Conservation (phyloP, 1,140 invertebrate genomes). For the Halesus radiatus region DNA sequence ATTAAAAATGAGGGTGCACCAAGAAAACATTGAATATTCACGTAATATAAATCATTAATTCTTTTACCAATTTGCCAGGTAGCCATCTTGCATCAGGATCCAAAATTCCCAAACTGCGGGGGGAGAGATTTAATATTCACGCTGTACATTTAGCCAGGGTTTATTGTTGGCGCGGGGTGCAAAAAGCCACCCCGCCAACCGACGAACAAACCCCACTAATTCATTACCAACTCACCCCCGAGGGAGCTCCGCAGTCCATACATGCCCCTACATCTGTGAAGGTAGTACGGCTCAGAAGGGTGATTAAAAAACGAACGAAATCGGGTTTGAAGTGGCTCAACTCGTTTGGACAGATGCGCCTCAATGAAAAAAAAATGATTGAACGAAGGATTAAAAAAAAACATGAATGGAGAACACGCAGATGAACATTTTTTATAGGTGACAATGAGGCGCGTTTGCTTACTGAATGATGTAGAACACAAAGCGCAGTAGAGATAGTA, state of each 20-base stretch:
- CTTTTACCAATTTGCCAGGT: neutral
- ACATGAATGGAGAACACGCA: no score
- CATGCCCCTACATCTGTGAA: no score
- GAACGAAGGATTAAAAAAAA: neutral
- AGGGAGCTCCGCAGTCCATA: neutral
- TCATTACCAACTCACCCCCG: slow-evolving; percentile 28
- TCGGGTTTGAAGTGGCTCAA: slow-evolving; percentile 4
- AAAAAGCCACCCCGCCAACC: slow-evolving; percentile 16
- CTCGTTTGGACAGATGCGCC: slow-evolving; percentile 3
- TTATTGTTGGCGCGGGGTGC: slow-evolving; percentile 35
- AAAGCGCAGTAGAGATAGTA: no score
- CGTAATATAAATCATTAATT: no score
- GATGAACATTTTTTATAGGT: no score
- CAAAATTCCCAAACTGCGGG: no score
- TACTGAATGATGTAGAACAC: no score
- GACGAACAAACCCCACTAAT: slow-evolving; percentile 2
- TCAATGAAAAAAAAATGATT: neutral
- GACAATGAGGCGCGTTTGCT: no score
- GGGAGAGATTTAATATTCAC: slow-evolving; percentile 28
- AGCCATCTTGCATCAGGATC: no score
- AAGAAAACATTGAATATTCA: no score
- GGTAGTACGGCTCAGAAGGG: neutral
- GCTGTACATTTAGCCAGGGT: slow-evolving; percentile 26
- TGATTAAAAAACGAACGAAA: slow-evolving; percentile 15
- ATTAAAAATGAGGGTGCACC: no score